phyloP scores from a whole-genome alignment of 2,797 vertebrate species.

The Eutrigla gurnardus region DNA sequence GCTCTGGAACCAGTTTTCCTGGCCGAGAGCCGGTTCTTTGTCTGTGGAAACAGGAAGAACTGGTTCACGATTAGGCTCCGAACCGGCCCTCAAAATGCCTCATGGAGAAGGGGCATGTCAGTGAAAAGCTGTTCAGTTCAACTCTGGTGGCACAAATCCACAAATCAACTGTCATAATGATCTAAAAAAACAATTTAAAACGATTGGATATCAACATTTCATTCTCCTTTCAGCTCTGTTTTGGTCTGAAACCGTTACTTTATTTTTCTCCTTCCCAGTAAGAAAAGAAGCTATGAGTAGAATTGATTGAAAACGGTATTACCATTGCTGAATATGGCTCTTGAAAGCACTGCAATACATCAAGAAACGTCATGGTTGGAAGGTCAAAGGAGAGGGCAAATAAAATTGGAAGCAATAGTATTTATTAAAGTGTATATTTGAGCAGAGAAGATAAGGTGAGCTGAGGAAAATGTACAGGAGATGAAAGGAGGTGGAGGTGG shows the following conservation, averaged over 20 bases:
- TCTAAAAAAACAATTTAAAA: not conserved
- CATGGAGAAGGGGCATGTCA: too few relatives aligned
- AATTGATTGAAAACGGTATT: not conserved
- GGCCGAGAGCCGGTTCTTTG: too few relatives aligned
- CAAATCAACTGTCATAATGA: not conserved
- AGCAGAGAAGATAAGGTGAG: not conserved
- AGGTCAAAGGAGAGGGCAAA: not conserved
- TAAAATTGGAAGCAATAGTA: not conserved
- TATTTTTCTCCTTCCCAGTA: not conserved
- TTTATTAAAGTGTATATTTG: slow-evolving; percentile 3
- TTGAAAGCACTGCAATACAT: slow-evolving; percentile 3
- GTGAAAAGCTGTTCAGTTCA: not conserved
- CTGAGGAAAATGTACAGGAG: not conserved
- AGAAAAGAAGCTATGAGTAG: not conserved
- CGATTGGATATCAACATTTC: not conserved
- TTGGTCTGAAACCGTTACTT: not conserved
- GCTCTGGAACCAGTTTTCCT: too few relatives aligned
- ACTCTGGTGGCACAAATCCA: not conserved
- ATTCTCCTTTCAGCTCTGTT: not conserved
- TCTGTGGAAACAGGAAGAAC: too few relatives aligned
- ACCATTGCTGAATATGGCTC: not conserved
- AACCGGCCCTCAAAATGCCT: too few relatives aligned
- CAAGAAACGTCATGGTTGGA: not conserved
- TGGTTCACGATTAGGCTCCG: too few relatives aligned
- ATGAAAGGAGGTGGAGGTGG: slow-evolving; percentile 33